These are phyloP conservation scores for Mermis nigrescens DNA, from an alignment of 2,888 invertebrate genomes.

Conservation along the genomic window DNA sequence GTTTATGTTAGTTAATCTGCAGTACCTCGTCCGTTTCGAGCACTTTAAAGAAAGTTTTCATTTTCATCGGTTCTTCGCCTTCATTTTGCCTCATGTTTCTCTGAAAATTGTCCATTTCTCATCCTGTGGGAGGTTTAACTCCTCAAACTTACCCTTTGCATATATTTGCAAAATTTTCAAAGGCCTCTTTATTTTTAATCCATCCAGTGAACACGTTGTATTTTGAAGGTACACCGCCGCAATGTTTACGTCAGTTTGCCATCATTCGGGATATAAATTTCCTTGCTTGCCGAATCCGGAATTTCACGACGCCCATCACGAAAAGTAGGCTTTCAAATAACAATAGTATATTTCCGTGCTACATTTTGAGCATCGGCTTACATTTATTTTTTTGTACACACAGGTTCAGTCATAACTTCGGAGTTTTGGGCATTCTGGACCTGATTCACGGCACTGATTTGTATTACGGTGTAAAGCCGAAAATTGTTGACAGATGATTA, in stretches of 20 bases:
- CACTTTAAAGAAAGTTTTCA: too few relatives aligned
- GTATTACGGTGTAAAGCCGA: background rate
- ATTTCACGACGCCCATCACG: background rate
- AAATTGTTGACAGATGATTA: too few relatives aligned
- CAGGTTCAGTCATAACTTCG: background rate
- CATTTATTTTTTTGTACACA: background rate
- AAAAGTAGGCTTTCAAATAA: background rate
- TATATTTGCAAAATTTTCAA: too few relatives aligned
- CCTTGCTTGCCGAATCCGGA: background rate
- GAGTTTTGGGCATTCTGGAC: background rate
- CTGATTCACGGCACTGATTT: background rate
- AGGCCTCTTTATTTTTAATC: too few relatives aligned
- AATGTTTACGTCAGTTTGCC: background rate
- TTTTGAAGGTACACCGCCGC: background rate
- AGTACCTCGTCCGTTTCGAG: too few relatives aligned
- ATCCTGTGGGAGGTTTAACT: too few relatives aligned
- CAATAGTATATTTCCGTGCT: background rate
- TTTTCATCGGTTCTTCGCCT: too few relatives aligned
- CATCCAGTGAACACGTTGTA: too few relatives aligned
- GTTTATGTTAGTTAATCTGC: too few relatives aligned
- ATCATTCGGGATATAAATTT: background rate
- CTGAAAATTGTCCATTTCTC: too few relatives aligned
- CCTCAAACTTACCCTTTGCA: too few relatives aligned
- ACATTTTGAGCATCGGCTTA: background rate
- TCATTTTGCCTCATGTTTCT: too few relatives aligned